Evolutionary conservation across 1,140 invertebrate species (phyloP).

Genomic region (Diuraphis noxia): DNA sequence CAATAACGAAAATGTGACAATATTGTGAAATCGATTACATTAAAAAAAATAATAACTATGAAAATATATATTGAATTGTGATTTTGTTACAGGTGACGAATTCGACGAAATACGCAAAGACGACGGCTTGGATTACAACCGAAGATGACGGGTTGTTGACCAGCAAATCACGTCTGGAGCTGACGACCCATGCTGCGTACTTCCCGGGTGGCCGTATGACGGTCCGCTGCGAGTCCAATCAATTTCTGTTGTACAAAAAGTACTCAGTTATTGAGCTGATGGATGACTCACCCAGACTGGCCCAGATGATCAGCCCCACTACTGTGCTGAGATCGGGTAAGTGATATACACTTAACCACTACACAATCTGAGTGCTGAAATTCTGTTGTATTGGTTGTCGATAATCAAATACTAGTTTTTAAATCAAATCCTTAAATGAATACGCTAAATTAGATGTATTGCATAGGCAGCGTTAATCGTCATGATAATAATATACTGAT

Average conservation of each 20-base stretch:
- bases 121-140: slow-evolving; percentile 1
- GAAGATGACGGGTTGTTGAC: slow-evolving; percentile 55
- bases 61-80: not conserved
- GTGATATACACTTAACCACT: not conserved
- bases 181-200: slow-evolving; percentile 59
- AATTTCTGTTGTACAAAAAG: slow-evolving; percentile 61
- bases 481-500: not conserved
- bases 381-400: not conserved
- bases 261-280: slow-evolving; percentile 60
- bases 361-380: too few species aligned
- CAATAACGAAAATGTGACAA: not conserved
- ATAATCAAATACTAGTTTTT: not conserved
- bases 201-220: slow-evolving; percentile 60
- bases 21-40: not conserved
- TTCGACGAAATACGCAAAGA: slow-evolving; percentile 24
- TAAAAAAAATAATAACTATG: not conserved
- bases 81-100: not conserved
- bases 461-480: too few species aligned
- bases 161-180: slow-evolving; percentile 60
- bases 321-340: slow-evolving; percentile 55
- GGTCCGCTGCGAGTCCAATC: slow-evolving; percentile 61
- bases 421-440: not conserved
- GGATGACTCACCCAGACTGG: slow-evolving; percentile 62
- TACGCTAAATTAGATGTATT: not conserved
- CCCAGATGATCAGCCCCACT: slow-evolving; percentile 61